Evolutionary conservation across 2,113 vertebrate genomes (phyloP).

Genomic region (Leptodactylus fuscus): DNA sequence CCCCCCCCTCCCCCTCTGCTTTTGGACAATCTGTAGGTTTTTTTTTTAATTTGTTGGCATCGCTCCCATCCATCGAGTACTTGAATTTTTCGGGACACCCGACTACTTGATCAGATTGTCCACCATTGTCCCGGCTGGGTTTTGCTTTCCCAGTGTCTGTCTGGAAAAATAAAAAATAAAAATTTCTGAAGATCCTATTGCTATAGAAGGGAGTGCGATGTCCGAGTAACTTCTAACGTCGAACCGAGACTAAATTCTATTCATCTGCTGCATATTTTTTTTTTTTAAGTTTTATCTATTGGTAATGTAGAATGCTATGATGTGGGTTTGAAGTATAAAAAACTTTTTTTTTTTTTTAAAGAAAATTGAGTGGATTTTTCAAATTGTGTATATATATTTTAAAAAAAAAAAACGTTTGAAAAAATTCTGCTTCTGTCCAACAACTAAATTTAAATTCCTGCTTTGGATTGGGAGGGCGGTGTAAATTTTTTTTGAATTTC

Average conservation of each 20-base stretch:
- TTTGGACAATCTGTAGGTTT: constrained; percentile 90
- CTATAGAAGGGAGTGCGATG: background rate
- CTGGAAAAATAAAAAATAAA: background rate
- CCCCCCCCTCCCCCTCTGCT: constrained; percentile 89
- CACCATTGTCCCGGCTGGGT: background rate
- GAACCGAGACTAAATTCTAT: background rate
- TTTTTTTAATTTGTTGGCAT: constrained; percentile 75
- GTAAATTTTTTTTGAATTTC: no score
- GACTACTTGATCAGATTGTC: background rate
- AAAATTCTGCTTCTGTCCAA: no score
- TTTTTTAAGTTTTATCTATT: background rate
- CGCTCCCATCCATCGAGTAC: constrained; percentile 69
- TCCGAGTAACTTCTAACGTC: background rate
- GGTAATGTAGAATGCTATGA: background rate
- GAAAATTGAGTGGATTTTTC: no score
- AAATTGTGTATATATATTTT: no score
- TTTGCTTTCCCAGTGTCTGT: background rate
- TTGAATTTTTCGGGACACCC: constrained; percentile 72
- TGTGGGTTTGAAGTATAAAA: background rate
- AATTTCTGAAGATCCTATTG: background rate
- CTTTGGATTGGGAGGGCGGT: no score
- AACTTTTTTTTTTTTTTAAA: background rate
- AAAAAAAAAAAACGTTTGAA: no score
- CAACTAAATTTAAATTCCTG: no score
- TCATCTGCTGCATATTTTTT: background rate